Percentiles rank a stretch among this genome's conserved stretches.
Conservation (phyloP, 2,797 vertebrate species). For the Melanogrammus aeglefinus region DNA sequence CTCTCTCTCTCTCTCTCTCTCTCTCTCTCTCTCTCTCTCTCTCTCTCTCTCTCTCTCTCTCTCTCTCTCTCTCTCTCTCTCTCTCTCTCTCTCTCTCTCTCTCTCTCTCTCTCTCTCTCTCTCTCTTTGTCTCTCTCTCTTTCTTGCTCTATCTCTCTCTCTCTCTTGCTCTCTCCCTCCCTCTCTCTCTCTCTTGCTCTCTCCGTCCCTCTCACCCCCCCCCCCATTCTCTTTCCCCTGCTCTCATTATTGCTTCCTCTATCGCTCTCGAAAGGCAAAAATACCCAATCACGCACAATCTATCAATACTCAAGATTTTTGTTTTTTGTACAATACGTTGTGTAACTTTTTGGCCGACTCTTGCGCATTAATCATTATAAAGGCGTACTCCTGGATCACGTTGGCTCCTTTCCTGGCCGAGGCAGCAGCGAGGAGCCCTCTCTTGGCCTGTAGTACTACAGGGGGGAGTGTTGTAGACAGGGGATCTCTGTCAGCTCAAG, state of each 20-base stretch:
- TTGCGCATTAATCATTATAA: background rate
- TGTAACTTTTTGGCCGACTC: background rate
- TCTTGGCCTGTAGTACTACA: conserved; percentile 17
- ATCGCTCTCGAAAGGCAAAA: background rate
- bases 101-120: background rate
- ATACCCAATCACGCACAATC: background rate
- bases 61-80: too few species aligned
- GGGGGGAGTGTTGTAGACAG: conserved; percentile 12
- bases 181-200: background rate
- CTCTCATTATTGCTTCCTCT: background rate
- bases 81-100: background rate
- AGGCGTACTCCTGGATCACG: background rate
- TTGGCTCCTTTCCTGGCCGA: background rate
- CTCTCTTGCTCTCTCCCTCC: too few species aligned
- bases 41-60: background rate
- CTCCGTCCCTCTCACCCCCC: background rate
- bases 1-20: background rate
- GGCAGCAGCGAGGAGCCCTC: conserved; percentile 30
- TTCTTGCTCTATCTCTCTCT: background rate
- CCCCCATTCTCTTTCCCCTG: background rate
- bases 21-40: background rate
- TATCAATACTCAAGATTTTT: background rate
- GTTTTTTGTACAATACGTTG: background rate
- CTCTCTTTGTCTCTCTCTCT: background rate
- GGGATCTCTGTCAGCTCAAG: conserved; percentile 50